A percentile compares a stretch with the other conserved stretches of the same genome.
Evolutionary conservation across 2,888 invertebrate species (phyloP).

Genomic region (Mechanitis mazaeus): DNA sequence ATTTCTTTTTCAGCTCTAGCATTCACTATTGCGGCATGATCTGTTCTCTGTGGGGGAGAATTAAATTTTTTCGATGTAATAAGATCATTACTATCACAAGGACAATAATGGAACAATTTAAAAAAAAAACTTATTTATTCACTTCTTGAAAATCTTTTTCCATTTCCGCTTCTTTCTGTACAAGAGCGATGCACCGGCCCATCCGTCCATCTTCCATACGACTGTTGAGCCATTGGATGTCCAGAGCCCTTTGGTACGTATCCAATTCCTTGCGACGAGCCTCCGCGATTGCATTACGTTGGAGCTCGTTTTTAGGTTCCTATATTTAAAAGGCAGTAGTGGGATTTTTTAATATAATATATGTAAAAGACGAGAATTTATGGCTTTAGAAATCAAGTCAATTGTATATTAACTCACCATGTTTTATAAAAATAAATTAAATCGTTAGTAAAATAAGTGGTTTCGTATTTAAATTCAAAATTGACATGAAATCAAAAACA

Average conservation of each 20-base stretch:
- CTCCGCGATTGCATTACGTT: constrained; percentile 47
- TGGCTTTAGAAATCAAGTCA: neutral
- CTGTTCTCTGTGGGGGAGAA: constrained; percentile 49
- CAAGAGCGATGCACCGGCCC: constrained; percentile 59
- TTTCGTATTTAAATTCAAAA: constrained; percentile 11
- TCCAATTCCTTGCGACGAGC: constrained; percentile 52
- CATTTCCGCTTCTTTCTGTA: constrained; percentile 60
- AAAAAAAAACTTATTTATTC: neutral
- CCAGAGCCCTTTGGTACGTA: constrained; percentile 52
- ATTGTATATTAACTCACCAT: neutral
- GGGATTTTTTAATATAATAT: constrained; percentile 13
- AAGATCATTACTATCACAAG: neutral
- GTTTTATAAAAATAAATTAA: neutral
- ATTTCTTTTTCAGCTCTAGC: constrained; percentile 52
- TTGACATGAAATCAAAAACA: too few relatives aligned
- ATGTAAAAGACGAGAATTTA: neutral
- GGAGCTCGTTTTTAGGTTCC: constrained; percentile 58
- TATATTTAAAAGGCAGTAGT: constrained; percentile 26
- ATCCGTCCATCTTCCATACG: constrained; percentile 67
- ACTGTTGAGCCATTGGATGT: constrained; percentile 63
- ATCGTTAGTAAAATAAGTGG: too few relatives aligned
- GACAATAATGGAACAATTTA: neutral
- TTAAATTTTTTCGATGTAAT: neutral
- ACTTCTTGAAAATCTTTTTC: constrained; percentile 67
- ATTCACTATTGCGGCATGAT: constrained; percentile 66